phyloP scores from a whole-genome alignment of 2,113 vertebrate species.

The Equus przewalskii region DNA sequence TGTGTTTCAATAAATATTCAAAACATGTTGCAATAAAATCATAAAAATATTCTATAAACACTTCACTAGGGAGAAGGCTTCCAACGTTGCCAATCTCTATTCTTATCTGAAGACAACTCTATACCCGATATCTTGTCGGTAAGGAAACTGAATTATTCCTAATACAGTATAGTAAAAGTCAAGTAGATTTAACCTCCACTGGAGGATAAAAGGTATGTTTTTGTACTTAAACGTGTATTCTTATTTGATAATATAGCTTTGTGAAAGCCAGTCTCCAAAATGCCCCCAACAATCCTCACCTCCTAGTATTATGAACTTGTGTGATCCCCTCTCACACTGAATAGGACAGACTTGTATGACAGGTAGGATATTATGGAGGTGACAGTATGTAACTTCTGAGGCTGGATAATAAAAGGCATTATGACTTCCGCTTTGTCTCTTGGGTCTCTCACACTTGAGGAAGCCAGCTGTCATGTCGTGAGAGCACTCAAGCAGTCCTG shows the following conservation, averaged over 20 bases:
- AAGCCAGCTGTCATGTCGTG: background rate
- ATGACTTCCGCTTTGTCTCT: background rate
- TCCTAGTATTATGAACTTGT: background rate
- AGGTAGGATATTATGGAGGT: background rate
- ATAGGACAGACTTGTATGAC: background rate
- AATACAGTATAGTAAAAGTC: background rate
- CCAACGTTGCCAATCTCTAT: background rate
- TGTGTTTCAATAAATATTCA: background rate
- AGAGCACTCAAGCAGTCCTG: background rate
- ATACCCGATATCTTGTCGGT: background rate
- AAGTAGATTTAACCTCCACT: background rate
- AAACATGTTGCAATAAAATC: background rate
- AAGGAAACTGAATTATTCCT: background rate
- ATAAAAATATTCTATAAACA: background rate
- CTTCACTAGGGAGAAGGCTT: background rate
- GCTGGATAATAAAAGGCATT: background rate
- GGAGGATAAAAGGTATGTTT: background rate
- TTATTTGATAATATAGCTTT: background rate
- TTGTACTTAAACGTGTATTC: background rate
- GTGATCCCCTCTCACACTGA: background rate
- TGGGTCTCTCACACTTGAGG: background rate
- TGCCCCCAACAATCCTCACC: background rate
- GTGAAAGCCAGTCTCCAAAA: background rate
- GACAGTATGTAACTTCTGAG: background rate
- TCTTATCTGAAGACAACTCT: background rate